A percentile compares a stretch with the other conserved stretches of the same genome.
These are phyloP conservation scores for Petrophora chlorosata DNA, from an alignment of 2,888 invertebrate genomes.

Conservation along the genomic window DNA sequence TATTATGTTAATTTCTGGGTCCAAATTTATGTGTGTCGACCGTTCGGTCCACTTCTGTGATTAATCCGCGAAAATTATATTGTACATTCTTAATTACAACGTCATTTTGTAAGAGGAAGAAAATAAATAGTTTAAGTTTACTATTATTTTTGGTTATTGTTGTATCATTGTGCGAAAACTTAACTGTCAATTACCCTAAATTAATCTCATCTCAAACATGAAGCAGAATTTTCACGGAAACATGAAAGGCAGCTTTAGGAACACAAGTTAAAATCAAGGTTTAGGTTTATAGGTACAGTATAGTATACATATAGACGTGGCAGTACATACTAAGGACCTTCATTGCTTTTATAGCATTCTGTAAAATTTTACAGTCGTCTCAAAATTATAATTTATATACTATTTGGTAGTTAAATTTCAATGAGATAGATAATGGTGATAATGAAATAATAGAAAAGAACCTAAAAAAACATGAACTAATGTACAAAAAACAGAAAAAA, in stretches of 20 bases:
- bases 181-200: conserved; percentile 28
- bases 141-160: conserved; percentile 70
- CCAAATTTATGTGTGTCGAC: conserved; percentile 63
- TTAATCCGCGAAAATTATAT: conserved; percentile 65
- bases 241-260: background rate
- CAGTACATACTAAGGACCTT: too few species aligned
- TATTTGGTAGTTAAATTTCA: too few species aligned
- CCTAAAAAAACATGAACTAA: too few species aligned
- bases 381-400: too few species aligned
- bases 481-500: too few species aligned
- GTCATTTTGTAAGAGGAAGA: conserved; percentile 78
- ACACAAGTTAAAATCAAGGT: background rate
- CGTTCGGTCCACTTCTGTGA: conserved; percentile 59
- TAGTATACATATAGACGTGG: too few species aligned
- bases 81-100: conserved; percentile 74
- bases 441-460: too few species aligned
- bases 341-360: too few species aligned
- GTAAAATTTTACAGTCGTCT: too few species aligned
- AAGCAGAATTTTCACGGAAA: background rate
- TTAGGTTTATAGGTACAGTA: too few species aligned
- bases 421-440: too few species aligned
- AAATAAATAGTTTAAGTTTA: conserved; percentile 83
- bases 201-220: conserved; percentile 4
- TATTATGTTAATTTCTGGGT: conserved; percentile 73
- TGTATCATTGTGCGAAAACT: conserved; percentile 57